Percentiles rank a stretch among this genome's conserved stretches.
phyloP scores from a whole-genome alignment of 1,140 invertebrate species.

The Caenorhabditis latens region DNA sequence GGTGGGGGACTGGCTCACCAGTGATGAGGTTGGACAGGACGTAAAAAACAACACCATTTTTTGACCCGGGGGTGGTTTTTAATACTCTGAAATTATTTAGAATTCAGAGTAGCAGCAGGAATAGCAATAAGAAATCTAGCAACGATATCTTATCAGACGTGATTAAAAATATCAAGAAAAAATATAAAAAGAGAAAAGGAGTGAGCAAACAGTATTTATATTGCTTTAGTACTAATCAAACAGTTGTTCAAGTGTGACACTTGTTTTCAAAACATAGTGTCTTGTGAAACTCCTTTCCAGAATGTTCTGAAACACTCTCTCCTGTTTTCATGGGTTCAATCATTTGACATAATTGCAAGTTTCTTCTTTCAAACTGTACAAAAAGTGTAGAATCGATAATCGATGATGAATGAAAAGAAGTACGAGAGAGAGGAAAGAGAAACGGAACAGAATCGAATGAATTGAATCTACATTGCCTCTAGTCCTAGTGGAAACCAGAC shows the following conservation, averaged over 20 bases:
- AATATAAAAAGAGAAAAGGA: not conserved
- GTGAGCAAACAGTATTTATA: not conserved
- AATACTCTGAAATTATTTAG: constrained; percentile 39
- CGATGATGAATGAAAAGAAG: not conserved
- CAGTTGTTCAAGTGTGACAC: constrained; percentile 1
- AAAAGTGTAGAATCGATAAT: constrained; percentile 31
- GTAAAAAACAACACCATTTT: constrained; percentile 54
- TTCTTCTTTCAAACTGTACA: constrained; percentile 3
- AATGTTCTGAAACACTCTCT: not conserved
- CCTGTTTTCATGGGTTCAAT: not conserved
- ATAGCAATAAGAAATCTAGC: not conserved
- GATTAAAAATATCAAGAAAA: not conserved
- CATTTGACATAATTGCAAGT: not conserved
- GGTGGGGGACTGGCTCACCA: constrained; percentile 34
- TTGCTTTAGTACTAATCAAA: not conserved
- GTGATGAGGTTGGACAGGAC: constrained; percentile 53
- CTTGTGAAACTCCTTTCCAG: constrained; percentile 3
- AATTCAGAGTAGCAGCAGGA: not conserved
- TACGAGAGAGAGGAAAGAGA: constrained; percentile 13
- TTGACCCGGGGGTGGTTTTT: constrained; percentile 49
- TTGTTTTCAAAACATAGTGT: constrained; percentile 14
- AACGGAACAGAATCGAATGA: constrained; percentile 52
- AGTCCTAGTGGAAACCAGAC: constrained; percentile 55
- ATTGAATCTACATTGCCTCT: constrained; percentile 45
- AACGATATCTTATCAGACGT: not conserved